Base-by-base conservation (phyloP, 2,888 invertebrate species). In the Pammene aurita region DNA sequence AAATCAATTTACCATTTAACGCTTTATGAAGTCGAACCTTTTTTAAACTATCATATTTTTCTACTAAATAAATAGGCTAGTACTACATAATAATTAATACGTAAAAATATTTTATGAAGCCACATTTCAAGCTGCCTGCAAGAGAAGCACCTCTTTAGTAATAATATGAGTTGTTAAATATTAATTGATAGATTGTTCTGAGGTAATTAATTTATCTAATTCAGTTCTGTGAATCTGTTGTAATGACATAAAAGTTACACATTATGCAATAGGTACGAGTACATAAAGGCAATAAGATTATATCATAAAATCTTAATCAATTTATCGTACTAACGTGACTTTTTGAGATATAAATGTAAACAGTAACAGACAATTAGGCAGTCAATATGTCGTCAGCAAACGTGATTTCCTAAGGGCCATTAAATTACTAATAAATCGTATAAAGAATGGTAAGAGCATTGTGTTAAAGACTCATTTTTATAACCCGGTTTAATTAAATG, bases 331-430 rank as follows among this genome's bases (percentile, higher is more conserved):
- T 44, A 26, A 63, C 68, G 63, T 63, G 68, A 64, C 50, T 52
- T 52, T 63, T 56, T 7, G 55, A 60, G 13, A 61, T 44, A 61
- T 44, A 61, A 38, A 61, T 35, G 60, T 35, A 38, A 35, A 54
- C 13, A 42, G 10, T 50, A 11, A 54, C n/a, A 54, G 9, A 7
- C 54, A 54, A 34, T n/a, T 41, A 52, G 41, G 42, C 50, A 46
- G 56, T 16, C 14, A 63, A 26, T 38, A 9, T 38, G 42, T 41
- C 50, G 41, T 55, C 67, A 67, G 50, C 14, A 57, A 38, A 57
- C 44, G 62, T 63, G 63, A 58, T 66, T 66, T 44, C 44, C 7
- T 34, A 52, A 58, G 34, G 16, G 57, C 14, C 52, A 58, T 58
- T 63, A 64, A 64, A 46, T 18, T 7, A 44, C 48, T 68, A 42